Base-by-base conservation (phyloP, 2,888 invertebrate genomes). In the Cryptus armator region DNA sequence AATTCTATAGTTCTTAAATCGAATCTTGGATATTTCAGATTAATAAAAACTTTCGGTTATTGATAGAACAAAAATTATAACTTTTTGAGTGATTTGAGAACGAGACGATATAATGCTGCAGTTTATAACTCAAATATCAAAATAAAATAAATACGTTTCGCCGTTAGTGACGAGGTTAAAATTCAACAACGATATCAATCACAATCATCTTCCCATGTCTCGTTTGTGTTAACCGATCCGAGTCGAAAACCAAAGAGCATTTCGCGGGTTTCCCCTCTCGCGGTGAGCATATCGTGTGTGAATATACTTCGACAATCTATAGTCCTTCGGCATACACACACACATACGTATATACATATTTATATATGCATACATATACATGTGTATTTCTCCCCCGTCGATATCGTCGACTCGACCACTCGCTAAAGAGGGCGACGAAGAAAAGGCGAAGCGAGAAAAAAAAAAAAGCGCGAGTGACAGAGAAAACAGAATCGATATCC, bases 321-420 rank as follows among this genome's bases (percentile, higher is more conserved):
- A 37, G 37, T 37, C 37, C 37, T 37, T 37, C 37, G 37, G 37
- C 37, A 37, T 37, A 37, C 37, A 37, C 37, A 7, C 6, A 37
- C 37, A 6, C 7, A 37, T 9, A 9, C 5, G 7, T 37, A 37
- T 48, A 43, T 29, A 37, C 62, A 43, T 29, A 6, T 3, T 29
- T 4, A 19, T 16, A 19, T n/a, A 19, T 48, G 12, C 19, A 16
- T 29, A 29, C 32, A 16, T 44, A 29, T 10, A 14, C 16, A 66
- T 44, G 51, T 76, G 12, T 48, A 24, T 37, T 7, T 37, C 37
- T 37, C 29, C 12, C 16, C 19, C 68, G 32, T 62, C 37, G 68
- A 70, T 68, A 70, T 59, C 56, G 59, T 68, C 68, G 56, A 59
- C 56, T 77, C 77, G 66, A 53, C 67, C 68, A 44, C 46, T 44